Percentiles rank a stretch among this genome's conserved stretches.
These are phyloP conservation scores for Plotosus lineatus DNA, from an alignment of 2,113 vertebrate genomes.

Conservation along the genomic window DNA sequence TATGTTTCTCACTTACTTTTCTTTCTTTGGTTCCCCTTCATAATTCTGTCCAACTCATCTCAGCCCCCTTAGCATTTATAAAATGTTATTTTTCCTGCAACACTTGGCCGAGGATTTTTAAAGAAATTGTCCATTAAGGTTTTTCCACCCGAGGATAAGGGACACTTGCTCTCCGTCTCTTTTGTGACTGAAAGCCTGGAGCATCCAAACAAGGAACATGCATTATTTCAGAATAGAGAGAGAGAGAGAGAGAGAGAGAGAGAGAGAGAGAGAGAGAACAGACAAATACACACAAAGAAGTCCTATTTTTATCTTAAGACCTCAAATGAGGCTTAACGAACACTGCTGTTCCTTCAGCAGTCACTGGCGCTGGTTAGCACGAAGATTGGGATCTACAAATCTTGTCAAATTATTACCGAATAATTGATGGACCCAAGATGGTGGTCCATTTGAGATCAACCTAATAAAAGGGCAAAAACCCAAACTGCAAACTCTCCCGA, in stretches of 20 bases:
- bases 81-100: conserved; percentile 25
- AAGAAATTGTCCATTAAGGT: conserved; percentile 39
- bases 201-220: conserved; percentile 44
- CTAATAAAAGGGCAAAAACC: not conserved
- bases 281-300: conserved; percentile 1
- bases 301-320: conserved; percentile 24
- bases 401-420: not conserved
- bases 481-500: not conserved
- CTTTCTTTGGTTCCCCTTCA: not conserved
- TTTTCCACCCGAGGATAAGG: conserved; percentile 20
- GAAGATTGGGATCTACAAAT: conserved; percentile 9
- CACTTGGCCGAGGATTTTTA: conserved; percentile 38
- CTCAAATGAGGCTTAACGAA: conserved; percentile 30
- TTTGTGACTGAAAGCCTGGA: conserved; percentile 26
- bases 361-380: conserved; percentile 24
- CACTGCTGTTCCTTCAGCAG: not conserved
- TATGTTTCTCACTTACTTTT: not conserved
- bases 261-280: too few relatives aligned
- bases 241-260: too few relatives aligned
- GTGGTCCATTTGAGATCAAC: not conserved
- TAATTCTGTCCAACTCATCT: not conserved
- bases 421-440: not conserved
- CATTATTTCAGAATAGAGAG: conserved; percentile 39
- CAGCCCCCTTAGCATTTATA: conserved; percentile 16
- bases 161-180: not conserved